Conservation (phyloP, 2,888 invertebrate species). For the Zeuzera pyrina region DNA sequence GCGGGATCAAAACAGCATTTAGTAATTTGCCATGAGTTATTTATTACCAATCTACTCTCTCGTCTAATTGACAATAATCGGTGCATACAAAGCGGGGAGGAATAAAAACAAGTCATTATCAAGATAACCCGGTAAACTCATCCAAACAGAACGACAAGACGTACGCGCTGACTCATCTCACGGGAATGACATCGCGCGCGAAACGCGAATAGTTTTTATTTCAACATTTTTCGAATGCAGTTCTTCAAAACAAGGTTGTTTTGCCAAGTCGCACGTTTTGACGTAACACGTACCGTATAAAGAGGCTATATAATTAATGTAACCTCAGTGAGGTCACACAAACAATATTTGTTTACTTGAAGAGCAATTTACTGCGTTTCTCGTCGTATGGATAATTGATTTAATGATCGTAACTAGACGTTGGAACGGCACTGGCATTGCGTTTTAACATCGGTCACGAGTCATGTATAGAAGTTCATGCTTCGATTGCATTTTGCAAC, state of each 20-base stretch:
- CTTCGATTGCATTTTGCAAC: no score
- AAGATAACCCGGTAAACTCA: conserved; percentile 8
- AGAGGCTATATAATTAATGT: conserved; percentile 31
- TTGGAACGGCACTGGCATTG: conserved; percentile 22
- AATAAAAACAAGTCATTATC: conserved; percentile 7
- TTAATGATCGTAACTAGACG: conserved; percentile 18
- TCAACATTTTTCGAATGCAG: conserved; percentile 6
- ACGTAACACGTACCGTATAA: conserved; percentile 27
- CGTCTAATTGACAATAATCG: conserved; percentile 2
- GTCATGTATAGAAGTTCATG: no score
- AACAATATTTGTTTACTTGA: conserved; percentile 19
- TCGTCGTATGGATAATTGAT: conserved; percentile 18
- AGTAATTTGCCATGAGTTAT: no score
- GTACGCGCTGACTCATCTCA: conserved; percentile 9
- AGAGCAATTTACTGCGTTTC: conserved; percentile 22
- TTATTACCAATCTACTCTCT: background rate
- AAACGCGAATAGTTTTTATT: conserved; percentile 5
- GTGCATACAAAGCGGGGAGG: conserved; percentile 1
- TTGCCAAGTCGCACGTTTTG: conserved; percentile 23
- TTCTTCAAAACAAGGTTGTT: conserved; percentile 31
- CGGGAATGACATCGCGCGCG: conserved; percentile 7
- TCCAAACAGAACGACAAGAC: conserved; percentile 2
- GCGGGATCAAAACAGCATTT: no score
- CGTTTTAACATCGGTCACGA: no score
- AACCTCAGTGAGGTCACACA: conserved; percentile 24